A percentile compares a stretch with the other conserved stretches of the same genome.
These are phyloP conservation scores for Furnarius figulus DNA, from an alignment of 2,113 vertebrate genomes.

Conservation along the genomic window DNA sequence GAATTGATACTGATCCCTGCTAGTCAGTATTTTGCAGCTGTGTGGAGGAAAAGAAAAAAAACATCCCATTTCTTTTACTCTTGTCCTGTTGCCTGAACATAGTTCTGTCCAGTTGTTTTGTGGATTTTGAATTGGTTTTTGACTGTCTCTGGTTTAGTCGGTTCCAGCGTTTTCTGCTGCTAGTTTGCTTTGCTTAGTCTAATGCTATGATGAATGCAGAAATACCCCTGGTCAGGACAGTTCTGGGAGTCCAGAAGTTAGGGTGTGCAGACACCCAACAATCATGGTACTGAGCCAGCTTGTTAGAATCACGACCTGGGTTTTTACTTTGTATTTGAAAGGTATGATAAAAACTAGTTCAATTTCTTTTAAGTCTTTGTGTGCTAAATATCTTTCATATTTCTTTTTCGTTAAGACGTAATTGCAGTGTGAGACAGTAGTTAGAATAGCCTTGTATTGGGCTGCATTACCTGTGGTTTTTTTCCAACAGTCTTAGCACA, in stretches of 20 bases:
- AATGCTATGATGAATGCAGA: neutral
- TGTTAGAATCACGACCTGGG: neutral
- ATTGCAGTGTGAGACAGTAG: neutral
- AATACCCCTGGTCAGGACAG: neutral
- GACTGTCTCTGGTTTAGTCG: neutral
- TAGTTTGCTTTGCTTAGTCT: neutral
- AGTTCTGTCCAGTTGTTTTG: neutral
- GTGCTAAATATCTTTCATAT: neutral
- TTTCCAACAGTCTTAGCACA: neutral
- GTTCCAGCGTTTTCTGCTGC: neutral
- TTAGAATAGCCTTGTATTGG: neutral
- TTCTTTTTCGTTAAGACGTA: neutral
- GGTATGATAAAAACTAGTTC: neutral
- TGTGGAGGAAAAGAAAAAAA: neutral
- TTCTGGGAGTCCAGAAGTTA: neutral
- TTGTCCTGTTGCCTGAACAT: neutral
- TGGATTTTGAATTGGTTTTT: neutral
- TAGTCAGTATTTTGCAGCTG: conserved; percentile 16
- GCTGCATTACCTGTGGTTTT: neutral
- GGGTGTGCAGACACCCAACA: neutral
- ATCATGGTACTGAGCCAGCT: neutral
- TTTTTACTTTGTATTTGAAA: neutral
- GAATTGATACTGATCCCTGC: conserved; percentile 26
- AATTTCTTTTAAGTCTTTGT: no score
- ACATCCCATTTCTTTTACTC: neutral